phyloP scores from a whole-genome alignment of 2,797 vertebrate genomes.

The Anguilla obscura region DNA sequence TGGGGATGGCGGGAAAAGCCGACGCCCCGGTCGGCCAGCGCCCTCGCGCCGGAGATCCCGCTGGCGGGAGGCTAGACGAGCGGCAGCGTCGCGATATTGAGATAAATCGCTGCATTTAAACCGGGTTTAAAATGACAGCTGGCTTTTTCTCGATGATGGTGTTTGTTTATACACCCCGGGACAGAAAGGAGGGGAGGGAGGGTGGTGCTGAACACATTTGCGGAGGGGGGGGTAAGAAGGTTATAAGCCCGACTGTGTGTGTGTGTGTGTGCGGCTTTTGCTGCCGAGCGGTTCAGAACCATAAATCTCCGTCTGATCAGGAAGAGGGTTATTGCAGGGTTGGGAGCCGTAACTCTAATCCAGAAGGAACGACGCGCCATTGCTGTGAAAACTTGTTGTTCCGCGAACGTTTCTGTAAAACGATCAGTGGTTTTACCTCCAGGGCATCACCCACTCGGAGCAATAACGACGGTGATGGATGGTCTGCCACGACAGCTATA shows the following conservation, averaged over 20 bases:
- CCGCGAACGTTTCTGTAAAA: slow-evolving; percentile 69
- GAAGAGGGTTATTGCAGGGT: slow-evolving; percentile 66
- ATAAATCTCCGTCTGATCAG: slow-evolving; percentile 71
- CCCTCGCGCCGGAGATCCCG: neutral
- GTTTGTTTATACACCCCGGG: slow-evolving; percentile 66
- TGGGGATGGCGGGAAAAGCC: slow-evolving; percentile 37
- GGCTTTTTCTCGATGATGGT: slow-evolving; percentile 68
- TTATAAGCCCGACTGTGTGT: slow-evolving; percentile 60
- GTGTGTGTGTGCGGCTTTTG: slow-evolving; percentile 66
- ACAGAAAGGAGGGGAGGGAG: slow-evolving; percentile 51
- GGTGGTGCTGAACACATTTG: slow-evolving; percentile 36
- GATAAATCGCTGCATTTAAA: slow-evolving; percentile 60
- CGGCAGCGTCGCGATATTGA: slow-evolving; percentile 54
- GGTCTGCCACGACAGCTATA: slow-evolving; percentile 69
- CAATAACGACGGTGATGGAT: slow-evolving; percentile 77
- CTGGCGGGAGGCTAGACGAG: neutral
- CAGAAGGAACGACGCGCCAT: slow-evolving; percentile 51
- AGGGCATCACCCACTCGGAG: slow-evolving; percentile 65
- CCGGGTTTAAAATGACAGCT: slow-evolving; percentile 55
- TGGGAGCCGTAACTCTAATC: slow-evolving; percentile 67
- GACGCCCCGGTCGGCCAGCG: neutral
- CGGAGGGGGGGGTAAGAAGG: slow-evolving; percentile 53
- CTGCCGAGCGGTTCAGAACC: slow-evolving; percentile 54
- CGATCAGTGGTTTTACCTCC: slow-evolving; percentile 57
- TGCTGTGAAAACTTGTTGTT: slow-evolving; percentile 70